Evolutionary conservation across 2,113 vertebrate genomes (phyloP), one percentile per base, ranked within the genome.

Genomic region (Myiozetetes cayanensis): DNA sequence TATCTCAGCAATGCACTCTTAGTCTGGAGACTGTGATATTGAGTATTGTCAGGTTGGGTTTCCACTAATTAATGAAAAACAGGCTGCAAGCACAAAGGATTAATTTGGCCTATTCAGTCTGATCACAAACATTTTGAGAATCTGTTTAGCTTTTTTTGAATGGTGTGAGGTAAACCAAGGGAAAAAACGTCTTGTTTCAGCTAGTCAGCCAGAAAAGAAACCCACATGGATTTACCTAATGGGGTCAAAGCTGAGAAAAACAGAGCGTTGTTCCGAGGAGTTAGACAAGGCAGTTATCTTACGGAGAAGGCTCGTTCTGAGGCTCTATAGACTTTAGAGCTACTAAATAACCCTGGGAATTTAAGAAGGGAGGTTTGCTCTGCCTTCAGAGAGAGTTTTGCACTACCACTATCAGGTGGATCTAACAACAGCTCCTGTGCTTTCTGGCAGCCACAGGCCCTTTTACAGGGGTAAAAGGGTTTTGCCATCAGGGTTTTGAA

Each of bases 41-140:
- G 93, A 93, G 75, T 80, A 86, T 90, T 95, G 94, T 95, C 76
- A 86, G 92, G 83, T 92, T 96, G 68, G 43, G 85, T 95, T 95
- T 95, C 93, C 62, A 90, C 88, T 96, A 90, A 95, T 88, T 96
- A 94, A 94, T 87, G 92, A 95, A 92, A 96, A 96, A 86, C 92
- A 92, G 56, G 61, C 94, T 92, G 85, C 61, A 95, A 95, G 83
- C 88, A 96, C 94, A 95, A 96, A 95, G 90, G 85, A 96, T 94
- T 96, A 68, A 93, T 96, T 96, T 94, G 73, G 90, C 37, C 94
- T 94, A 81, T 96, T 94, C 93, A 94, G 78, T 84, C 68, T 90
- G 85, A 93, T 96, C 79, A 74, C 79, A 92, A 95, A 95, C 93
- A 88, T 92, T 95, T 96, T 86, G 88, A 87, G 92, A 81, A 90